Base-by-base conservation (phyloP, 2,888 invertebrate genomes). In the Pseudococcus viburni region DNA sequence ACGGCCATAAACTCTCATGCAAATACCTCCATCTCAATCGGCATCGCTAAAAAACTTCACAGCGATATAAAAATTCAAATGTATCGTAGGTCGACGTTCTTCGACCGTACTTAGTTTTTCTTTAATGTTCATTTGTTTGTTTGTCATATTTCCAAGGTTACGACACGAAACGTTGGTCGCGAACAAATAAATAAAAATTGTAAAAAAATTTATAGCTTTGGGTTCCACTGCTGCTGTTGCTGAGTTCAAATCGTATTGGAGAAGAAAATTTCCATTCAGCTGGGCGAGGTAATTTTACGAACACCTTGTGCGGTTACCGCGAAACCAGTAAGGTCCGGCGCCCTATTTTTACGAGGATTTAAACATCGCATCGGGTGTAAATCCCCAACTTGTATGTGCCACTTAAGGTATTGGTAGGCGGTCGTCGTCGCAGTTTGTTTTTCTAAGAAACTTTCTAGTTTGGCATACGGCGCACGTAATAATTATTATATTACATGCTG, bases 401-500 rank as follows among this genome's bases (percentile, higher is more conserved):
- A 77, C 77, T 77, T 77, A 77, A 77, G 77, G 77, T 15, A 39
- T 77, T 39, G 77, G 77, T 77, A 77, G 77, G 77, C 77, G 77
- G 77, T 77, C 77, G 77, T 77, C 77, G 77, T 77, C 51, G 51
- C 51, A 51, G 51, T 51, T 77, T 77, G 77, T 77, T 77, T 77
- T 77, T 77, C 77, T 77, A 17, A 39, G 77, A 77, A 77, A 77
- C 77, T 77, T 77, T 77, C 77, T 77, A 77, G 77, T 77, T 77
- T 77, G 77, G 77, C 77, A 77, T 77, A 77, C 77, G 77, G 22
- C 77, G 77, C 77, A 77, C 77, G 77, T 77, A 77, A 77, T 77
- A 77, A 77, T 77, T 77, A 77, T 77, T 77, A 77, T 77, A 77
- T 77, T 77, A 77, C 77, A 17, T 15, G 51, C 11, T 51, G 51